A percentile compares a stretch with the other conserved stretches of the same genome.
phyloP scores from a whole-genome alignment of 2,797 vertebrate species.

The Sebastolobus alascanus region DNA sequence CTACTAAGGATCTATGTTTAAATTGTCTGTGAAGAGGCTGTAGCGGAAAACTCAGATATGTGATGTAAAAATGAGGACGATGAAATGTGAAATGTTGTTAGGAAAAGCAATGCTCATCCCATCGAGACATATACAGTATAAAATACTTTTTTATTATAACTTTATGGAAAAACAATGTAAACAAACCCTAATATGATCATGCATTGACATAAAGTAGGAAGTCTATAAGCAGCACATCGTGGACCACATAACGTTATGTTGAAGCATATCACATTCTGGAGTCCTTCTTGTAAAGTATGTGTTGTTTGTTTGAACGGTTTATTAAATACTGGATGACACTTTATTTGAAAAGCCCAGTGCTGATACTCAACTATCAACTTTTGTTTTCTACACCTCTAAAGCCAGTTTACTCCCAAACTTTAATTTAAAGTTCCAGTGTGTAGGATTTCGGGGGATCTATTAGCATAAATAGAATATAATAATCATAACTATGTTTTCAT shows the following conservation, averaged over 20 bases:
- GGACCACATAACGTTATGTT: not conserved
- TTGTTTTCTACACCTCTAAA: not conserved
- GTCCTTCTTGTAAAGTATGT: slow-evolving; percentile 64
- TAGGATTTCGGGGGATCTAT: too few species aligned
- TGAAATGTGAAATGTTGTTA: not conserved
- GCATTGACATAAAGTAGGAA: not conserved
- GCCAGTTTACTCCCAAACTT: not conserved
- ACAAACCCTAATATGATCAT: not conserved
- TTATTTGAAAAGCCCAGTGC: slow-evolving; percentile 4
- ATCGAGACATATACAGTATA: not conserved
- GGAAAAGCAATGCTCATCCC: not conserved
- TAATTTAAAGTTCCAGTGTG: not conserved
- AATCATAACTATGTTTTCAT: too few species aligned
- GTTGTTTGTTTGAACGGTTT: slow-evolving; percentile 28
- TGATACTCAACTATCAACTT: slow-evolving; percentile 19
- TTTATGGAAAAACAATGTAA: not conserved
- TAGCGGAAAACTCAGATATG: not conserved
- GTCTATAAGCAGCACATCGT: too few species aligned
- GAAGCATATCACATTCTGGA: slow-evolving; percentile 31
- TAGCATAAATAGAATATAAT: too few species aligned
- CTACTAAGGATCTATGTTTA: not conserved
- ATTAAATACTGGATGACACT: slow-evolving; percentile 16
- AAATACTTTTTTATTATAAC: not conserved
- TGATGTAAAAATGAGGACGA: not conserved
- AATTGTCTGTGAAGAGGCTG: not conserved